These are phyloP conservation scores for Coturnix japonica DNA, from an alignment of 2,113 vertebrate species.

Conservation along the genomic window DNA sequence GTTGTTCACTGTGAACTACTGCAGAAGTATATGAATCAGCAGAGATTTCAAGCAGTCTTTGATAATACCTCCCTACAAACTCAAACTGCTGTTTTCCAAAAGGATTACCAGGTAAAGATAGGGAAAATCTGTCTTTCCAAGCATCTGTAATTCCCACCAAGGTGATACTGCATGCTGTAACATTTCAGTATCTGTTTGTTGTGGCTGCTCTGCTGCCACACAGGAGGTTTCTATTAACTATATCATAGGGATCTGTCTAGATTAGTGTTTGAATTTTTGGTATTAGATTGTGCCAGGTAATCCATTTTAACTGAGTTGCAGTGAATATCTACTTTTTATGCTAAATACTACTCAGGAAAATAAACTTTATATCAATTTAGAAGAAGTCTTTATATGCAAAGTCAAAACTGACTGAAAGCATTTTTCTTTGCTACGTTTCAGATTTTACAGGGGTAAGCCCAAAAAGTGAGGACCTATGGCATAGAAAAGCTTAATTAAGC, in stretches of 20 bases:
- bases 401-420: neutral
- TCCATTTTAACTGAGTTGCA: neutral
- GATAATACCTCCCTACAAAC: neutral
- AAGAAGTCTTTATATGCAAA: neutral
- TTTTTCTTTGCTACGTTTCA: slow-evolving; percentile 13
- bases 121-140: neutral
- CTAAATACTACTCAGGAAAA: neutral
- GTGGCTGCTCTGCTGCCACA: neutral
- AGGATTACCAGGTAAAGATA: neutral
- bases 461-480: neutral
- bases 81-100: neutral
- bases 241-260: neutral
- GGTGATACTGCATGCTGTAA: neutral
- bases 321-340: neutral
- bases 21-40: neutral
- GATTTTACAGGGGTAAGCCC: neutral
- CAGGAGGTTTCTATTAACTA: neutral
- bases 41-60: neutral
- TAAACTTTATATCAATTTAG: neutral
- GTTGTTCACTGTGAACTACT: neutral
- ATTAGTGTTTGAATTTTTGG: neutral
- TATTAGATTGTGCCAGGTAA: neutral
- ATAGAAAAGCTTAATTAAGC: too few species aligned
- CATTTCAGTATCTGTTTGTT: neutral
- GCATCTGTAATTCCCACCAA: neutral